Evolutionary conservation across 2,113 vertebrate genomes (phyloP), one percentile per base, ranked within the genome.

Genomic region (Regulus satrapa): DNA sequence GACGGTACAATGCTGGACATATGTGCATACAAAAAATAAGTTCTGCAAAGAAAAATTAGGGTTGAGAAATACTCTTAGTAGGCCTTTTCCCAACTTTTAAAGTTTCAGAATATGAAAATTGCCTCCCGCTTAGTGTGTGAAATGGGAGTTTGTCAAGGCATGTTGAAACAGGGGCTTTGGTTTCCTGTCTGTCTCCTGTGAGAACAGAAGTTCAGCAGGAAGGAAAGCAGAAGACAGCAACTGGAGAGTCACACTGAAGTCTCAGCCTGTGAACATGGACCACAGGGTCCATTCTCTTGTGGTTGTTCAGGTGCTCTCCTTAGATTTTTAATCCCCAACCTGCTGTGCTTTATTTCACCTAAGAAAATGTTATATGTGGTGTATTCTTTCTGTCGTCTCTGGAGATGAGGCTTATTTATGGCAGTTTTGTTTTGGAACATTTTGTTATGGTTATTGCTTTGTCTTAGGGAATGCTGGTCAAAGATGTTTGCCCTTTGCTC

Each of bases 371-470:
- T 79, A 29, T 3, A 36, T 20, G 9, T 12, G 49, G 46, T 11
- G 28, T 63, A 5, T 40, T 54, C 49, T 88, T 88, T 64, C 48
- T 49, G 45, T 29, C 7, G 10, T 76, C 10, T 80, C 72, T 76
- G 10, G 63, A 49, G 38, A 76, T 8, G 46, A 73, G 8, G 18
- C 34, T 92, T 86, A 71, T 84, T 87, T 81, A 32, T 34, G 26
- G 34, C 6, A 48, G 18, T 59, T 77, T 92, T 95, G 68, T 94
- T 96, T 92, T 86, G 86, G 84, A 95, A 95, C 64, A 51, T 18
- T 40, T 3, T 34, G 51, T 31, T 71, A 32, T 34, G 58, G 0
- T 0, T 76, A 48, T 48, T 83, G 6, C 15, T 79, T 94, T 87
- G 40, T 83, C 36, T 93, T 62, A 34, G 51, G 69, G 48, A 88